A percentile compares a stretch with the other conserved stretches of the same genome.
Conservation (phyloP, 1,140 invertebrate species). For the Antheraea mylitta region DNA sequence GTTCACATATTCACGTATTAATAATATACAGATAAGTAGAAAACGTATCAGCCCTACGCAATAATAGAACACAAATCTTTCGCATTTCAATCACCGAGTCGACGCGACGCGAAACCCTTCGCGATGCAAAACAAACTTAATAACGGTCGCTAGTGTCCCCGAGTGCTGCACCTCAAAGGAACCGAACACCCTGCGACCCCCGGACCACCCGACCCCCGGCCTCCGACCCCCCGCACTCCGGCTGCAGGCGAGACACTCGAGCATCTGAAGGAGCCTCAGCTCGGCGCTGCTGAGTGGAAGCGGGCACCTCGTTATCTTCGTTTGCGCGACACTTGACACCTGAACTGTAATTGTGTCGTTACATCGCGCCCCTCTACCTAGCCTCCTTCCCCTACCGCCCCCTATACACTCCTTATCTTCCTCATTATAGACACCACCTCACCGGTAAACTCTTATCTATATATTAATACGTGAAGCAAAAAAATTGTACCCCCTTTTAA, state of each 20-base stretch:
- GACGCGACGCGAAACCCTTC: neutral
- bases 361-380: too few species aligned
- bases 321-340: neutral
- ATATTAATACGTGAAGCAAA: too few species aligned
- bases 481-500: too few species aligned
- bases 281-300: neutral
- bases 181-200: too few species aligned
- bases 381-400: neutral
- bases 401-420: neutral
- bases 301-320: neutral
- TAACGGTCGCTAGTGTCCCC: slow-evolving; percentile 6
- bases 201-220: too few species aligned
- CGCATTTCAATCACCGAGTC: neutral
- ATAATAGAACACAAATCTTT: neutral
- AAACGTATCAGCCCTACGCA: neutral
- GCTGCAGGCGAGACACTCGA: neutral
- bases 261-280: neutral
- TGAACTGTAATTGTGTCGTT: neutral
- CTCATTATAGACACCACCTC: too few species aligned
- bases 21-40: neutral
- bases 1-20: too few species aligned
- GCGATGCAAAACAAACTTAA: neutral
- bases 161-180: neutral
- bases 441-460: too few species aligned
- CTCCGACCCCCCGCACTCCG: neutral